These are phyloP conservation scores for Petrocephalus zakoni DNA, from an alignment of 2,113 vertebrate species.

Conservation along the genomic window DNA sequence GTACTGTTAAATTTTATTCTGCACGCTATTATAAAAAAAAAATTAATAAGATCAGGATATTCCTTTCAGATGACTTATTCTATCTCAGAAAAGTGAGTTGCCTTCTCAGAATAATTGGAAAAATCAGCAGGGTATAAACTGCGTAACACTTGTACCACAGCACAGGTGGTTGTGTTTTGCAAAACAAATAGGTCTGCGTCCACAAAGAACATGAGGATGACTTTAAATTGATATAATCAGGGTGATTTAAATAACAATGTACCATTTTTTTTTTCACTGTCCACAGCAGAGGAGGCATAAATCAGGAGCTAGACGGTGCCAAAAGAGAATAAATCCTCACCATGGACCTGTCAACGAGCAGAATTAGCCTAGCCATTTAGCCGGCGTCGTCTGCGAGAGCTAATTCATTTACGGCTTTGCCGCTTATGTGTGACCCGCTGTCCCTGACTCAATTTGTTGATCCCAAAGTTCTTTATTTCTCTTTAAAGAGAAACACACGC, in stretches of 20 bases:
- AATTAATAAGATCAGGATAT: neutral
- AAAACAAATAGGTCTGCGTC: neutral
- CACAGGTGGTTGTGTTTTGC: neutral
- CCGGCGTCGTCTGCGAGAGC: neutral
- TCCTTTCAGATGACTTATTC: neutral
- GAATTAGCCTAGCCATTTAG: neutral
- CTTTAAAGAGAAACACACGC: neutral
- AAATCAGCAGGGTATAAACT: neutral
- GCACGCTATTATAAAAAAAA: neutral
- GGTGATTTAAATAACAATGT: neutral
- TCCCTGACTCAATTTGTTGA: neutral
- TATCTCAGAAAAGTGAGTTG: neutral
- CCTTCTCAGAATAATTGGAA: neutral
- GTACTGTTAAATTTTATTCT: neutral
- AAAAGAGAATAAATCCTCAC: neutral
- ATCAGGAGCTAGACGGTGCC: neutral
- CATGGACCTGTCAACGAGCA: neutral
- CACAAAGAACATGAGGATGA: neutral
- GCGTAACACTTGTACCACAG: neutral
- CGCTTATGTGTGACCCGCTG: neutral
- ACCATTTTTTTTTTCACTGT: neutral
- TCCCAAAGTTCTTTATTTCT: neutral
- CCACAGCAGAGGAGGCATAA: neutral
- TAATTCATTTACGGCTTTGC: conserved; percentile 14
- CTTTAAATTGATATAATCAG: neutral